Evolutionary conservation across 2,113 vertebrate species (phyloP).

Genomic region (Acanthisitta chloris): DNA sequence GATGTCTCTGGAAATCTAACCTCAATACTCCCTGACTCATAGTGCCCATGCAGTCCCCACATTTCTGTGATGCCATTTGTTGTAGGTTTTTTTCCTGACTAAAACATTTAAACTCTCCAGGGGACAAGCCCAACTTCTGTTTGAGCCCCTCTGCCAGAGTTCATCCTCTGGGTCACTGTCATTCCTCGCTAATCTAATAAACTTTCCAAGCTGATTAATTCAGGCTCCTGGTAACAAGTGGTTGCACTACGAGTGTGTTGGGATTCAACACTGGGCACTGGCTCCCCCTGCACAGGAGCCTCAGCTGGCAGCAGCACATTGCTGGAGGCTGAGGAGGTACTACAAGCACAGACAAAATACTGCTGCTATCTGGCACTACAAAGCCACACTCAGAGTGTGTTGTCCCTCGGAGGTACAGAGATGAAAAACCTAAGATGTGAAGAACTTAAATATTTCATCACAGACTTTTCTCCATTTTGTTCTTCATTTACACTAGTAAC

Average conservation of each 20-base stretch:
- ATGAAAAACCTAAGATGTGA: not conserved
- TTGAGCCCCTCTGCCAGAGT: not conserved
- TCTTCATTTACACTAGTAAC: constrained; percentile 3
- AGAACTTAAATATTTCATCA: not conserved
- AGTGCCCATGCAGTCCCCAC: not conserved
- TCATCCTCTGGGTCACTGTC: not conserved
- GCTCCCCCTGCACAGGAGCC: not conserved
- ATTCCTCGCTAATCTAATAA: not conserved
- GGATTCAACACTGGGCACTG: not conserved
- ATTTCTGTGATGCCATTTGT: not conserved
- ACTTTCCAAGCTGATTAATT: not conserved
- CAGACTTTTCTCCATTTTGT: not conserved
- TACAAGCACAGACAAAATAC: not conserved
- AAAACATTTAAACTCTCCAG: constrained; percentile 2
- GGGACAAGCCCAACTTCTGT: not conserved
- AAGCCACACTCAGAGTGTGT: not conserved
- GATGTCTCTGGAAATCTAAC: not conserved
- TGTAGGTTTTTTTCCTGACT: not conserved
- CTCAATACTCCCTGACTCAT: fast-evolving
- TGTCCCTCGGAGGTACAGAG: not conserved
- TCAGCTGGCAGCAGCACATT: not conserved
- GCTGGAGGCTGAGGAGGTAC: not conserved
- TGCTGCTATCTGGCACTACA: not conserved
- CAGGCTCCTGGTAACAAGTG: not conserved
- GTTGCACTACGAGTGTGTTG: not conserved